These are phyloP conservation scores for Ctena decussata DNA, from an alignment of 2,888 invertebrate species.

Conservation along the genomic window DNA sequence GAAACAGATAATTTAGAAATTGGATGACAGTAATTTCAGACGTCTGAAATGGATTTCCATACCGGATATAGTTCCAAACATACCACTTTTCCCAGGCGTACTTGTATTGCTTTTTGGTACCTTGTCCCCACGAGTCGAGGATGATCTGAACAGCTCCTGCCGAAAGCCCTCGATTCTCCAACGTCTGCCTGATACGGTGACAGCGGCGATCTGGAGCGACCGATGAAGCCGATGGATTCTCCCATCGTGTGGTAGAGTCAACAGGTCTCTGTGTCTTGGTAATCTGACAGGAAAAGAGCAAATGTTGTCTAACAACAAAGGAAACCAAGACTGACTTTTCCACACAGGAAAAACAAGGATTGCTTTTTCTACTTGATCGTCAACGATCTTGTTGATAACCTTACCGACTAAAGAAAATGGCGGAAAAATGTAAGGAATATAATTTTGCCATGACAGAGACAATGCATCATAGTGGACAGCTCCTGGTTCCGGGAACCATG, in stretches of 20 bases:
- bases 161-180: slow-evolving; percentile 17
- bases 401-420: slow-evolving; percentile 53
- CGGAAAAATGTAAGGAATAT: slow-evolving; percentile 53
- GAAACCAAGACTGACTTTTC: slow-evolving; percentile 12
- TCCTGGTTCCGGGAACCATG: slow-evolving; percentile 52
- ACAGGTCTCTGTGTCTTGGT: neutral
- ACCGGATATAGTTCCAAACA: slow-evolving; percentile 17
- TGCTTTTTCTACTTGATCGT: slow-evolving; percentile 48
- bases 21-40: slow-evolving; percentile 19
- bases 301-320: neutral
- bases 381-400: slow-evolving; percentile 45
- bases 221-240: neutral
- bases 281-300: neutral
- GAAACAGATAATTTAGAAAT: slow-evolving; percentile 20
- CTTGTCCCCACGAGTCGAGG: neutral
- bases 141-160: neutral
- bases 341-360: slow-evolving; percentile 51
- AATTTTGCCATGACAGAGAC: slow-evolving; percentile 39
- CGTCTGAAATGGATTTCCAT: slow-evolving; percentile 5
- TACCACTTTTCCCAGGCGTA: slow-evolving; percentile 24
- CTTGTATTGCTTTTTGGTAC: slow-evolving; percentile 11
- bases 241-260: neutral
- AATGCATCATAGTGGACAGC: slow-evolving; percentile 45
- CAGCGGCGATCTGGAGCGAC: slow-evolving; percentile 16
- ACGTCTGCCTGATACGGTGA: slow-evolving; percentile 31